These are phyloP conservation scores for Trachops cirrhosus DNA, from an alignment of 2,797 vertebrate species.

Conservation along the genomic window DNA sequence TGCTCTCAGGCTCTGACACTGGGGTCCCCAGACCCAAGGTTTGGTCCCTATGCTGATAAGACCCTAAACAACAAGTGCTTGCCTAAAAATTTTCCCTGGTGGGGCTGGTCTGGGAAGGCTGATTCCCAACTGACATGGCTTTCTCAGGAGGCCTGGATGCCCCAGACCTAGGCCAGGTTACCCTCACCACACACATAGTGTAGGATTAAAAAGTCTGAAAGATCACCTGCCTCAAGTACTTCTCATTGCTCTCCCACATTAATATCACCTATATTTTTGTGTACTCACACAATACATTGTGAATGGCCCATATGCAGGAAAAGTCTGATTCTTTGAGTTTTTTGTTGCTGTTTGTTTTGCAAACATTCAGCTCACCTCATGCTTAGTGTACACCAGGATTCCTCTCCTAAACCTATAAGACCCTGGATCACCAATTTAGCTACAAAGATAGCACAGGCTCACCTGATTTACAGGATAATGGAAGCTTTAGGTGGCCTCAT, in stretches of 20 bases:
- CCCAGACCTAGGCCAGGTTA: neutral
- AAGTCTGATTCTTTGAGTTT: neutral
- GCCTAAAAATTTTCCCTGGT: neutral
- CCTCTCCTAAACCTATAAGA: neutral
- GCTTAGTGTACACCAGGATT: neutral
- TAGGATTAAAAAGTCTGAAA: neutral
- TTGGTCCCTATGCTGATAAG: neutral
- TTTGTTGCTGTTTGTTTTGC: neutral
- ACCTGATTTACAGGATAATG: no score
- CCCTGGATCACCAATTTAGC: no score
- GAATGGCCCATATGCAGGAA: neutral
- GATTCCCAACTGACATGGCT: neutral
- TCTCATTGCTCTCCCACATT: neutral
- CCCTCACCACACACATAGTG: neutral
- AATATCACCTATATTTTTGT: neutral
- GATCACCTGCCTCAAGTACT: neutral
- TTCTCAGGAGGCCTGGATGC: neutral
- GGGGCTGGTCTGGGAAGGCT: neutral
- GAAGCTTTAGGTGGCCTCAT: no score
- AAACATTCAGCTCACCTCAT: neutral
- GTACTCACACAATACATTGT: neutral
- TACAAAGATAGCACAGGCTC: no score
- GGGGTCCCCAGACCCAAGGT: neutral
- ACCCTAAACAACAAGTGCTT: neutral
- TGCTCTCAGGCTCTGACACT: no score